These are phyloP conservation scores for Rotaria sp. DNA, from an alignment of 2,888 invertebrate species.

Conservation along the genomic window DNA sequence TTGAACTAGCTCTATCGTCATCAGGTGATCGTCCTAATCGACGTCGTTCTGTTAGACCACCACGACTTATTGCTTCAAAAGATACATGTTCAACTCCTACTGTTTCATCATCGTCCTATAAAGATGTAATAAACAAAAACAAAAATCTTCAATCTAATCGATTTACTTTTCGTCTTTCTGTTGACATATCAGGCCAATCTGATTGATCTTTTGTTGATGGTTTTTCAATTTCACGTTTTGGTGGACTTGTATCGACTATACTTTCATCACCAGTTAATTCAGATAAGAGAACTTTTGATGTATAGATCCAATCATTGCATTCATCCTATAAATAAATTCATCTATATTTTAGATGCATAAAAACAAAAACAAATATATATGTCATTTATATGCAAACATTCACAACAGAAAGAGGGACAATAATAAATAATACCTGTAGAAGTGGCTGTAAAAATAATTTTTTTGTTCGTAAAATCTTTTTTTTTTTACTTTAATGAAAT, in stretches of 20 bases:
- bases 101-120: neutral
- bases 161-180: neutral
- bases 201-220: neutral
- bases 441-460: neutral
- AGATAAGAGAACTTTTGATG: neutral
- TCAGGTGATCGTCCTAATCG: neutral
- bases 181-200: neutral
- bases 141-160: neutral
- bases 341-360: too few relatives aligned
- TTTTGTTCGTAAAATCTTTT: too few relatives aligned
- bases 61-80: slow-evolving; percentile 5
- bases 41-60: slow-evolving; percentile 24
- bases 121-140: neutral
- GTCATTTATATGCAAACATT: neutral
- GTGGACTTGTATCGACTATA: neutral
- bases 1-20: too few relatives aligned
- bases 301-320: slow-evolving; percentile 21
- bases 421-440: neutral
- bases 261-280: slow-evolving; percentile 1
- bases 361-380: too few relatives aligned
- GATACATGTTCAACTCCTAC: neutral
- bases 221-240: neutral
- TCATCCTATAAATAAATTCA: neutral
- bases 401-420: neutral
- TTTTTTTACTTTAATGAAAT: too few relatives aligned